Percentiles rank a stretch among this genome's conserved stretches.
These are phyloP conservation scores for Nyctereutes procyonoides DNA, from an alignment of 2,113 vertebrate species.

Conservation along the genomic window DNA sequence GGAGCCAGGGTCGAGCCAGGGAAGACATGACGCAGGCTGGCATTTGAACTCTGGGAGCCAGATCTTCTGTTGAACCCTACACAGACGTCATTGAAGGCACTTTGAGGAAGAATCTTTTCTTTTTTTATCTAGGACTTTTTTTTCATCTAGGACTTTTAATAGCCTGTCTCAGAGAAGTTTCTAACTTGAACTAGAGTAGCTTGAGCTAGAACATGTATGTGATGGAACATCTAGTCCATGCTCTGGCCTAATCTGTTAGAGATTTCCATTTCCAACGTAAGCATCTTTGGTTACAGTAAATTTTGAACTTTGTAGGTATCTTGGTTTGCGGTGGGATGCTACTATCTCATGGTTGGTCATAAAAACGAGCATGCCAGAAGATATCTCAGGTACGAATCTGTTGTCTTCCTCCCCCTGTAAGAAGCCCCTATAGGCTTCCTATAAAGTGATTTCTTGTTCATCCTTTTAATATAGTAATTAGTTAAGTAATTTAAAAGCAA, in stretches of 20 bases:
- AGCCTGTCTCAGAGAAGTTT: background rate
- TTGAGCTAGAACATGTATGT: background rate
- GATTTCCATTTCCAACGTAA: background rate
- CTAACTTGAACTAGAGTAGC: background rate
- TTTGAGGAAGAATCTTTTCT: background rate
- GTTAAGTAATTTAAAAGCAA: background rate
- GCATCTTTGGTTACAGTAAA: conserved; percentile 36
- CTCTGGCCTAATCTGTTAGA: background rate
- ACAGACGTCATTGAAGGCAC: too few relatives aligned
- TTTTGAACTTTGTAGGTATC: conserved; percentile 91
- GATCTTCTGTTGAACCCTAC: background rate
- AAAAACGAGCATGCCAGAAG: conserved; percentile 98
- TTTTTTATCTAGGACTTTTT: background rate
- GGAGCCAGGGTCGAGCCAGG: too few relatives aligned
- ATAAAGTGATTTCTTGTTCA: background rate
- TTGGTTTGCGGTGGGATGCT: conserved; percentile 99
- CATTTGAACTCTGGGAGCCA: background rate
- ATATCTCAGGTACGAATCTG: conserved; percentile 93
- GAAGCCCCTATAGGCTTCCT: background rate
- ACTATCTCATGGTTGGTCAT: conserved; percentile 99
- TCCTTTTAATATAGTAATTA: background rate
- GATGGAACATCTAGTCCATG: background rate
- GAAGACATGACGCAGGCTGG: background rate
- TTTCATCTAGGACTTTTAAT: background rate
- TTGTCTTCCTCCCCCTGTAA: background rate